phyloP scores from a whole-genome alignment of 2,113 vertebrate species.

The Carassius auratus region DNA sequence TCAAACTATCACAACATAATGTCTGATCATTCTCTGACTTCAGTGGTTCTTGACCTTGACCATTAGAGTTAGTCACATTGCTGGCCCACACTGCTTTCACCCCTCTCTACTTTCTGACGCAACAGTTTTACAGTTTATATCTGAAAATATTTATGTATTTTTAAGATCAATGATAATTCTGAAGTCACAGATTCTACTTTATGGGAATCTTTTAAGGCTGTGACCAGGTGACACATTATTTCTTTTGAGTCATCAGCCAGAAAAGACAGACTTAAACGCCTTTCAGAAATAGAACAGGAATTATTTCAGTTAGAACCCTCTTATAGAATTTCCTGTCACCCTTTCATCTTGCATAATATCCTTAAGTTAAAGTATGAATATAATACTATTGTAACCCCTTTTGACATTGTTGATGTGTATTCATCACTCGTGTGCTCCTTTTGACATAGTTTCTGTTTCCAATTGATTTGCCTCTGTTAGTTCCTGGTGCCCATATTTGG shows the following conservation, averaged over 20 bases:
- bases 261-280: not conserved
- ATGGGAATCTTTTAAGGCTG: conserved; percentile 12
- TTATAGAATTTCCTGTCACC: not conserved
- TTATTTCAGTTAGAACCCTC: not conserved
- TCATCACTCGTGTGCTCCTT: too few relatives aligned
- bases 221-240: not conserved
- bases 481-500: too few relatives aligned
- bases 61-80: not conserved
- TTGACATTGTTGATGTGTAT: too few relatives aligned
- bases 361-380: conserved; percentile 10
- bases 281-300: not conserved
- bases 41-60: not conserved
- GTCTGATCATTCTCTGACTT: conserved; percentile 11
- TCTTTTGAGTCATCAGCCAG: not conserved
- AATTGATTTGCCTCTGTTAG: too few relatives aligned
- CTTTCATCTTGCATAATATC: not conserved
- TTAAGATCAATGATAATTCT: conserved; percentile 24
- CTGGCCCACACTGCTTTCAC: not conserved
- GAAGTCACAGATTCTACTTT: conserved; percentile 11
- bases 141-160: conserved; percentile 15
- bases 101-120: conserved; percentile 31
- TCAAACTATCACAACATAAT: conserved; percentile 39
- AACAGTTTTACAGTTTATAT: conserved; percentile 28
- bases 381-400: not conserved
- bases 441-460: too few relatives aligned